Base-by-base conservation (phyloP, 2,888 invertebrate species). In the Tinea semifulvella region DNA sequence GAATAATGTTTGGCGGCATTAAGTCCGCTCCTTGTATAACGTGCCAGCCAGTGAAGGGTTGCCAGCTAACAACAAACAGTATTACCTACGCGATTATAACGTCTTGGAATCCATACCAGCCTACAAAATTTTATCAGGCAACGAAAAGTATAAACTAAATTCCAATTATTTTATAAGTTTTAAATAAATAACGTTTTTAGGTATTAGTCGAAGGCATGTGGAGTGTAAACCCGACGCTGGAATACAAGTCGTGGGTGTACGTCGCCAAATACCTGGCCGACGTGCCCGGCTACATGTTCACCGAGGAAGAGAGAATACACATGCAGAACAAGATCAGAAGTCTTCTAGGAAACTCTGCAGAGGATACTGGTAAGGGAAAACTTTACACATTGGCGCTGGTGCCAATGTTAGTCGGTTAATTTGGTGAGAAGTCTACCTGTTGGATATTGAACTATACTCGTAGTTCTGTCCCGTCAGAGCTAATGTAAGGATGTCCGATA, bases 131-230 rank as follows among this genome's bases (percentile, higher is more conserved):
- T 60, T 80, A 10, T 53, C 48, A 2, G 54, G 58, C 35, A 59
- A 55, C 25, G 57, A 65, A 3, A 68, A 56, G 51, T 65, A 63
- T 49, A 74, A 68, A 43, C 47, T 77, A 0, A 63, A 52, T 14
- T 14, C 70, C 1, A 49, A 49, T 40, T 48, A 52, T 2, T 36
- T 68, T 0, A 53, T 61, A 14, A 43, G 53, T 0, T n/a, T n/a
- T n/a, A n/a, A n/a, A n/a, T n/a, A n/a, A n/a, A n/a, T n/a, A n/a
- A n/a, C n/a, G n/a, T n/a, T 36, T 18, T 8, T 19, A 60, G 0
- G 83, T 85, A 1, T 69, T 92, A 56, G 60, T 91, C 1, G 76
- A 87, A 42, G 91, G 91, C 0, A 66, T 92, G 59, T 88, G 88
- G 87, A 83, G 82, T 2, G 69, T 89, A 35, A 87, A 88, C 61